phyloP scores from a whole-genome alignment of 2,113 vertebrate species.

The Nothoprocta perdicaria region DNA sequence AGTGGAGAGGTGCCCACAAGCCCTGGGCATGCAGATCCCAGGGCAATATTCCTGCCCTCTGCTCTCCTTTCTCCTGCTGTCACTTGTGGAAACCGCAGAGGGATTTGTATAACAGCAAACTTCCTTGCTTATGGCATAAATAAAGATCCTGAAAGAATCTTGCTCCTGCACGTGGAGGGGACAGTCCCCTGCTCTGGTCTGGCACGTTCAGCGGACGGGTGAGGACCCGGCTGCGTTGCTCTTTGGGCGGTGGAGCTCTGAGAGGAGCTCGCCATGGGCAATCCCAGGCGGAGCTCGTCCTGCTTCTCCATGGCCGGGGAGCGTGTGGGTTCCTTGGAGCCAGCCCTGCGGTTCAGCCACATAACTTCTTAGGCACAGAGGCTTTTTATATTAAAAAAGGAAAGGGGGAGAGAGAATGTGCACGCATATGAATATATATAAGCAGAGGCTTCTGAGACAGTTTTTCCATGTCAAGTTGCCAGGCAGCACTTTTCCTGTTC shows the following conservation, averaged over 20 bases:
- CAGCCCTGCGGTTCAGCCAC: background rate
- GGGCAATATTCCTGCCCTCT: background rate
- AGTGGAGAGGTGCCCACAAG: background rate
- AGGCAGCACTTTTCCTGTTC: constrained; percentile 13
- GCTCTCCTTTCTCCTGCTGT: background rate
- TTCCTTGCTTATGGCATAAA: accelerated
- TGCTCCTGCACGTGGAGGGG: accelerated
- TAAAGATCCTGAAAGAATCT: accelerated
- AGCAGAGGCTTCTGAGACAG: background rate
- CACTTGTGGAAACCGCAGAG: background rate
- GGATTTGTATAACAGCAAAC: accelerated
- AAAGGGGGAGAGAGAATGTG: background rate
- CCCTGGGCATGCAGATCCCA: no score
- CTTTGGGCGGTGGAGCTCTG: background rate
- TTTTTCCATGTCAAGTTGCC: constrained; percentile 56
- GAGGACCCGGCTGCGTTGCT: background rate
- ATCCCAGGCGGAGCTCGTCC: accelerated
- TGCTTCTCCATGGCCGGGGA: accelerated
- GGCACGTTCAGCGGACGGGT: background rate
- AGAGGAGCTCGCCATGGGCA: accelerated
- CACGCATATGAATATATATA: background rate
- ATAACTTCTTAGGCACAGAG: background rate
- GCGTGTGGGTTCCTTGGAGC: background rate
- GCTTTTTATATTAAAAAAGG: constrained; percentile 8
- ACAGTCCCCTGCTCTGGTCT: background rate